Evolutionary conservation across 1,140 invertebrate genomes (phyloP), one percentile per base, ranked within the genome.

Genomic region (Oreohelix idahoensis): DNA sequence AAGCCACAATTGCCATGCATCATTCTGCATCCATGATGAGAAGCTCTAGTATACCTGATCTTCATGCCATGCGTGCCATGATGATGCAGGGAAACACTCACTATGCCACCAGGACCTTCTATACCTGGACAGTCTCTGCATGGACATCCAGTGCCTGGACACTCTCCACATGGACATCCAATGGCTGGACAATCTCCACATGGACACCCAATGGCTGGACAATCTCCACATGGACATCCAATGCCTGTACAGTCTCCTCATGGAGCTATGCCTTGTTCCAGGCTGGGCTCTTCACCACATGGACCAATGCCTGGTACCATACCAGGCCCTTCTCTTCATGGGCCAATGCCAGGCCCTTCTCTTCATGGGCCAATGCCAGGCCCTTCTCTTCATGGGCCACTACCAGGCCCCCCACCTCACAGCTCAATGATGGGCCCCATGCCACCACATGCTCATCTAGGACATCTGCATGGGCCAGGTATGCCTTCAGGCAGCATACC

Each of bases 1-100:
- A 86, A 81, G 86, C 84, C 83, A 85, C 83, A 74, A 87, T 87
- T 70, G 86, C 80, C 84, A 88, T 84, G 87, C 86, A 86, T 39
- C 88, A 85, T 82, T 87, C 81, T 66, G 86, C 81, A 86, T 87
- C 83, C 86, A 87, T 86, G 89, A 86, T 83, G 83, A n/a, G 89
- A 87, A 74, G 90, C 88, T 79, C 88, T 87, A 66, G 89, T 89
- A 85, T 84, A 74, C 58, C 86, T 69, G 84, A 85, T 35, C 69
- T 82, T 53, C 84, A 85, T 29, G 81, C 81, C 70, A 76, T 75
- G 39, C 63, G 71, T 20, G 80, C 80, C 42, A 82, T 82, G 80
- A 82, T 82, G 80, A 82, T 82, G 80, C 80, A 82, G 39, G 80
- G 80, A 0, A 75, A 53, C 45, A 70, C 1, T 39, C 80, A 74